These are phyloP conservation scores for Microctenopoma stevenorrisi DNA, from an alignment of 2,797 vertebrate species.

Conservation along the genomic window DNA sequence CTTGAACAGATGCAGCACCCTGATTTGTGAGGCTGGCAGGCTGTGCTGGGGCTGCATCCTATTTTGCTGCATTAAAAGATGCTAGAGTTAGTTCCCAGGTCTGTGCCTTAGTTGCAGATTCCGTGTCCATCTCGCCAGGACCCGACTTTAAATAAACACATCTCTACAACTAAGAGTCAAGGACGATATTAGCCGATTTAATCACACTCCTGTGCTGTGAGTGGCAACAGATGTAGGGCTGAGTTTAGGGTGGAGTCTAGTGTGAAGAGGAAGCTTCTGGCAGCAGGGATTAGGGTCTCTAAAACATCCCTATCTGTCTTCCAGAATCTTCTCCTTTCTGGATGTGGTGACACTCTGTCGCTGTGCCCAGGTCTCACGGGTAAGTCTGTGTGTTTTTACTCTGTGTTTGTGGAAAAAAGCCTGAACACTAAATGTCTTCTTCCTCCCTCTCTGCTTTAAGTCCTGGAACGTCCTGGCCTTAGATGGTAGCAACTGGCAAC, in stretches of 20 bases:
- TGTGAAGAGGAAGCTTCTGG: slow-evolving; percentile 61
- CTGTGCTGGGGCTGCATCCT: slow-evolving; percentile 14
- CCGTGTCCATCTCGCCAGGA: background rate
- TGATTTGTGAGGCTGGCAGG: slow-evolving; percentile 66
- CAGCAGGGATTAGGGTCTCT: slow-evolving; percentile 58
- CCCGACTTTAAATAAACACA: slow-evolving; percentile 42
- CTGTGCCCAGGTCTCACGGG: slow-evolving; percentile 98
- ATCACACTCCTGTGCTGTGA: slow-evolving; percentile 32
- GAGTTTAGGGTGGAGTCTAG: slow-evolving; percentile 32
- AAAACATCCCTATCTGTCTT: slow-evolving; percentile 71
- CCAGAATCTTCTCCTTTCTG: slow-evolving; percentile 98
- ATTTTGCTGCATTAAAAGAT: slow-evolving; percentile 48
- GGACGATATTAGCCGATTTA: slow-evolving; percentile 52
- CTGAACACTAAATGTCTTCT: slow-evolving; percentile 28
- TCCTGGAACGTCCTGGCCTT: slow-evolving; percentile 98
- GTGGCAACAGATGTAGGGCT: slow-evolving; percentile 27
- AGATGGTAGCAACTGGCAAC: slow-evolving; percentile 99
- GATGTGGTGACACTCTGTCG: slow-evolving; percentile 98
- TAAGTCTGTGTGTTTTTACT: slow-evolving; percentile 85
- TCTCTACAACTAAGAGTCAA: slow-evolving; percentile 27
- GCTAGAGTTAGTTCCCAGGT: slow-evolving; percentile 16
- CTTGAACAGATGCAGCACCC: slow-evolving; percentile 38
- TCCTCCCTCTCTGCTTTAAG: slow-evolving; percentile 72
- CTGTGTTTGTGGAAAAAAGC: slow-evolving; percentile 9
- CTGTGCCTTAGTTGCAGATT: slow-evolving; percentile 19